Conservation (phyloP, 2,113 vertebrate genomes). For the Notiomystis cincta region DNA sequence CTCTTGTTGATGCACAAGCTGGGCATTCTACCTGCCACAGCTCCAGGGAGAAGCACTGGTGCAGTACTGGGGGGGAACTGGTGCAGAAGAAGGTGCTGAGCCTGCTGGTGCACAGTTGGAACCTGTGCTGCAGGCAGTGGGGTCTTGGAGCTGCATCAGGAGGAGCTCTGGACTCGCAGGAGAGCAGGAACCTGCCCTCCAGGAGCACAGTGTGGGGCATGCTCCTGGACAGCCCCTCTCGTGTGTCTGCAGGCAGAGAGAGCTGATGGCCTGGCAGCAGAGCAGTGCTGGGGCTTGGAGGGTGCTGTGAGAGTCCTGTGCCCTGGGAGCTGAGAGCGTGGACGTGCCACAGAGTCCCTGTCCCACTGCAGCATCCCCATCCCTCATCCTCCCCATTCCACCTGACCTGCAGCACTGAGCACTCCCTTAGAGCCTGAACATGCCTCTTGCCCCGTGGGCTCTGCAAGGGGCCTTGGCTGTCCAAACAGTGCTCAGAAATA, state of each 20-base stretch:
- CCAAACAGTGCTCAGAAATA: neutral
- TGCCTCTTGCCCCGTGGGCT: neutral
- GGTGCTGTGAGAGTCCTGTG: neutral
- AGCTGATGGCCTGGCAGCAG: neutral
- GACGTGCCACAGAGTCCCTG: neutral
- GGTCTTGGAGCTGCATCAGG: neutral
- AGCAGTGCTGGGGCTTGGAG: neutral
- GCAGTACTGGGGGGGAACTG: neutral
- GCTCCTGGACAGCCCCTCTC: neutral
- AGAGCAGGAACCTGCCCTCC: neutral
- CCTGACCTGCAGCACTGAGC: neutral
- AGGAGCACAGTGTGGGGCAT: fast-evolving
- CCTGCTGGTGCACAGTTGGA: neutral
- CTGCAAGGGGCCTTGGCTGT: neutral
- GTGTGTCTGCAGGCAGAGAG: neutral
- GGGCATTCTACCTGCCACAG: neutral
- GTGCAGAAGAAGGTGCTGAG: neutral
- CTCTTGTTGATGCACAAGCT: neutral
- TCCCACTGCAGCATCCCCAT: neutral
- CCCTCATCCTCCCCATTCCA: fast-evolving
- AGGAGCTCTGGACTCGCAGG: neutral
- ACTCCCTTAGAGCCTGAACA: neutral
- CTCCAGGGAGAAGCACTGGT: neutral
- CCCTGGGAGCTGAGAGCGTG: neutral
- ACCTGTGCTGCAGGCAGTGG: neutral